Percentiles rank a stretch among this genome's conserved stretches.
phyloP scores from a whole-genome alignment of 2,888 invertebrate genomes.

The Chromoteleia sp. region DNA sequence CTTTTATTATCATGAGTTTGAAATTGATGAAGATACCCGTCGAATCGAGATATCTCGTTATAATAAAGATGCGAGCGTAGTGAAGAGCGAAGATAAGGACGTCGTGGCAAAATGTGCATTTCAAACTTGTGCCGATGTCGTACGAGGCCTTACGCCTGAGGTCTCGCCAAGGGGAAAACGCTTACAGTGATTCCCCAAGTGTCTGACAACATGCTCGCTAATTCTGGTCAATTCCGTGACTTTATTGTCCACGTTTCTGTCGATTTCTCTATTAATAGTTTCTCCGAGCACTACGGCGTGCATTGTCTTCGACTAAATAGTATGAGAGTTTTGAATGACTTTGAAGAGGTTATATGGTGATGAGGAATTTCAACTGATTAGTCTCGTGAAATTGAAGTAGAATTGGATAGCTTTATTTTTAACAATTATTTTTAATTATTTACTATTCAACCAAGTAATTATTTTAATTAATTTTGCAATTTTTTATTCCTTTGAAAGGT shows the following conservation, averaged over 20 bases:
- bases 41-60: not conserved
- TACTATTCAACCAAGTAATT: too few relatives aligned
- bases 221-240: slow-evolving; percentile 50
- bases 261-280: slow-evolving; percentile 46
- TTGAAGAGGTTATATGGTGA: slow-evolving; percentile 7
- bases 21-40: not conserved
- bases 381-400: too few relatives aligned
- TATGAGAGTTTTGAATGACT: slow-evolving; percentile 33
- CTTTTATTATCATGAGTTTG: not conserved
- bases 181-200: slow-evolving; percentile 46
- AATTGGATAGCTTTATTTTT: too few relatives aligned
- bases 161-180: slow-evolving; percentile 32
- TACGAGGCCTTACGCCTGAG: slow-evolving; percentile 36
- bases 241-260: slow-evolving; percentile 24
- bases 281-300: not conserved
- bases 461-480: too few relatives aligned
- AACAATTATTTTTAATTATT: too few relatives aligned
- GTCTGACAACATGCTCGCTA: slow-evolving; percentile 42
- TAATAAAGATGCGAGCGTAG: not conserved
- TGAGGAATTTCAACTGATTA: not conserved
- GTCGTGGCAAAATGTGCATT: slow-evolving; percentile 22
- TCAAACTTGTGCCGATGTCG: slow-evolving; percentile 23
- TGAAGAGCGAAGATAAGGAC: slow-evolving; percentile 6
- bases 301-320: slow-evolving; percentile 16
- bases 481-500: too few relatives aligned